Base-by-base conservation (phyloP, 2,113 vertebrate species). In the Tenebrosternarchus preto region DNA sequence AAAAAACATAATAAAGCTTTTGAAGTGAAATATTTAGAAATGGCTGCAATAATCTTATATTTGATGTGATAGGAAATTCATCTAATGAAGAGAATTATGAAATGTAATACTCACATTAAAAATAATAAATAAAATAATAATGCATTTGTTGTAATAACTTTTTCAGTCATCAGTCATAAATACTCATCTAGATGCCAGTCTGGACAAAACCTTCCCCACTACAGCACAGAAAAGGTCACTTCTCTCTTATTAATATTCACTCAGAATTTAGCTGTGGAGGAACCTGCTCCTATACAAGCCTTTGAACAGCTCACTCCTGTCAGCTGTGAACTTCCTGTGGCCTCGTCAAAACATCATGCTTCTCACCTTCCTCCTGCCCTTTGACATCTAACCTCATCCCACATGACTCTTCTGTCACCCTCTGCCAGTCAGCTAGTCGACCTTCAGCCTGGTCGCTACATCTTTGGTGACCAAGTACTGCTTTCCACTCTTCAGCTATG, bases 361-460 rank as follows among this genome's bases (percentile, higher is more conserved):
- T 19, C 56, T 27, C 33, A 64, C 24, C 22, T 75, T 43, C 11
- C 17, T 50, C 19, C 25, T 64, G 3, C n/a, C n/a, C n/a, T n/a
- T n/a, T n/a, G n/a, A n/a, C n/a, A n/a, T n/a, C n/a, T 76, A 59
- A 64, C 59, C 60, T 76, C 25, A 53, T 22, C 25, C 19, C 11
- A 55, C 75, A 55, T 17, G 29, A n/a, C 29, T 31, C 17, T 66
- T 5, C 11, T 6, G 27, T 66, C 63, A 56, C 22, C 20, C 46
- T 7, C 46, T 76, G 19, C 17, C 39, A 31, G 27, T 20, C 16
- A 39, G 53, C n/a, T 20, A 68, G 64, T 68, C n/a, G 16, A 57
- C 19, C 29, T 66, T 66, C 20, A 66, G 39, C 29, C 24, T 20
- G 7, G 36, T 22, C 16, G 27, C 1, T 19, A 29, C 24, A 19